Evolutionary conservation across 1,140 invertebrate species (phyloP).

Genomic region (Bombus picipes): DNA sequence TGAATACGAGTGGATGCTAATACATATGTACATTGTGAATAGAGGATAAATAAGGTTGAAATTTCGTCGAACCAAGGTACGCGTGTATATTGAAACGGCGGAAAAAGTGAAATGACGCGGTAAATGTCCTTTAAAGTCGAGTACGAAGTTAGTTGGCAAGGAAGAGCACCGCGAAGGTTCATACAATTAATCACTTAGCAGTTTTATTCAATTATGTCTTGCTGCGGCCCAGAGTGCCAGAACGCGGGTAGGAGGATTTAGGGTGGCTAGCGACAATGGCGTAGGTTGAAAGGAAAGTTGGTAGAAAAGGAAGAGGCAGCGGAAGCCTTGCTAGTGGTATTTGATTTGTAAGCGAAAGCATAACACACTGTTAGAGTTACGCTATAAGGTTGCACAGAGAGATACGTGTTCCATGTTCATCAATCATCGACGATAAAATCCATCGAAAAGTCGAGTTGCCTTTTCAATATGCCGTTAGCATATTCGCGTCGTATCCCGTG

Average conservation of each 20-base stretch:
- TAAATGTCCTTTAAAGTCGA: conserved; percentile 61
- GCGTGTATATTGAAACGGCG: not conserved
- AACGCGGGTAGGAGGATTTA: conserved; percentile 29
- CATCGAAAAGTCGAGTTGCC: conserved; percentile 67
- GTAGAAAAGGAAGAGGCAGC: conserved; percentile 18
- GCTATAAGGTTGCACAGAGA: conserved; percentile 2
- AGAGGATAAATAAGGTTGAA: not conserved
- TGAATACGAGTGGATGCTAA: no score
- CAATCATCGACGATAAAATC: conserved; percentile 77
- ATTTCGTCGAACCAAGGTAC: not conserved
- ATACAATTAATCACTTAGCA: conserved; percentile 79
- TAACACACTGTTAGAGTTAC: not conserved
- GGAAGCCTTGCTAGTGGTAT: conserved; percentile 54
- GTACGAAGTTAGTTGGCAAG: conserved; percentile 58
- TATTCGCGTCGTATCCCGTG: conserved; percentile 6
- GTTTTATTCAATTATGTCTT: conserved; percentile 79
- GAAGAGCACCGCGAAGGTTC: conserved; percentile 62
- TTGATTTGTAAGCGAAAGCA: conserved; percentile 42
- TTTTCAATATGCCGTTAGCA: conserved; percentile 39
- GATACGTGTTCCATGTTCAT: conserved; percentile 65
- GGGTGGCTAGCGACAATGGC: conserved; percentile 36
- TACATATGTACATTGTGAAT: not conserved
- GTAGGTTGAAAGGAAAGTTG: conserved; percentile 44
- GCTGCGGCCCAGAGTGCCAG: conserved; percentile 66
- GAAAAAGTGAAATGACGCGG: conserved; percentile 32